Base-by-base conservation (phyloP, 2,888 invertebrate genomes). In the Operophtera brumata region DNA sequence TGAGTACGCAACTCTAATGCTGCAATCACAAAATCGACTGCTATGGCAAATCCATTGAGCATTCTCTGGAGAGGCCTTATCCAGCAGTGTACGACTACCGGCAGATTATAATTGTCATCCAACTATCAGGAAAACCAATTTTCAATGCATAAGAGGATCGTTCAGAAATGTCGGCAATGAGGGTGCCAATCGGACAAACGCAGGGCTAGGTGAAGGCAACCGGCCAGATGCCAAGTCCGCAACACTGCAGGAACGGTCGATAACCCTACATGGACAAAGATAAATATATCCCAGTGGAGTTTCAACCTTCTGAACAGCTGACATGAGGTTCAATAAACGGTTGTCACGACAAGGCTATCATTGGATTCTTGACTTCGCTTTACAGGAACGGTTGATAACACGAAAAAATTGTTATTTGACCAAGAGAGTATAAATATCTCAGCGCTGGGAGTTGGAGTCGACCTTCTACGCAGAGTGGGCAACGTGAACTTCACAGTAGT, bases 171-270 rank as follows among this genome's bases (percentile, higher is more conserved):
- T 42, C 10, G 7, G 1, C 7, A 26, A 11, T 45, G 10, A n/a
- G 41, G 36, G 28, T 44, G 39, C 20, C 26, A 42, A 45, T 26
- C n/a, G 30, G 8, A 4, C 42, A 13, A 47, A 35, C 14, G 25
- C 42, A 8, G 25, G 39, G 47, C 60, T 61, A 61, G 58, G 64
- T 61, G 58, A 64, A 60, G 62, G 61, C 34, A 42, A 37, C 40
- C 57, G 55, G 58, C 39, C 30, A 28, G 30, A 6, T 36, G 64
- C 66, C 66, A 66, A 64, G 44, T 47, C 34, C 20, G 34, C 43
- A 45, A 9, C 10, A 20, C 4, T 39, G 30, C 11, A n/a, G 36
- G 36, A 9, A 25, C 44, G 63, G 63, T 65, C 61, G 52, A 44
- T 50, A 55, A 65, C 65, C 64, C 47, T 35, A 42, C 43, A 14